Conservation (phyloP, 2,888 invertebrate genomes). For the Dryomyza anilis region DNA sequence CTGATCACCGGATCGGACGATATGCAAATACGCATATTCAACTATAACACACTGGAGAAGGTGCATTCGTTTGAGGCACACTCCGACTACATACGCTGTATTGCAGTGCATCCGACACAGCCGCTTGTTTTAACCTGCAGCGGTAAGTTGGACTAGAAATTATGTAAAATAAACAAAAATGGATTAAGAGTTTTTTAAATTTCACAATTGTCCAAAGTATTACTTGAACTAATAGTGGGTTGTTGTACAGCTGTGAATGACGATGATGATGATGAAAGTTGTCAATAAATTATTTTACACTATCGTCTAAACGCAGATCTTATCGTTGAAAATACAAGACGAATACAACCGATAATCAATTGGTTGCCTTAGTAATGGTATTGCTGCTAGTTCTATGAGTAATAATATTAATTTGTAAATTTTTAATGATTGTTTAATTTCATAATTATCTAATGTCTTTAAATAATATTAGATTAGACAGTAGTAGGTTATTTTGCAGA, state of each 20-base stretch:
- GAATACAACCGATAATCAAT: too few relatives aligned
- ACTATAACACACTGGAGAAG: slow-evolving; percentile 97
- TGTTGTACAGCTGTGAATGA: background rate
- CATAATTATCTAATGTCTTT: too few relatives aligned
- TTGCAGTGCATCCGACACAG: slow-evolving; percentile 96
- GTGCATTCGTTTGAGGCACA: slow-evolving; percentile 97
- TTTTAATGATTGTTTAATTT: too few relatives aligned
- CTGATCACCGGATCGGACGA: slow-evolving; percentile 96
- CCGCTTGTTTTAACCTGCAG: slow-evolving; percentile 96
- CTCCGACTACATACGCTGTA: slow-evolving; percentile 95
- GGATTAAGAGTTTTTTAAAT: background rate
- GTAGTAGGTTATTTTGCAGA: too few relatives aligned
- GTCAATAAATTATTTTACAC: background rate
- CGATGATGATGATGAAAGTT: background rate
- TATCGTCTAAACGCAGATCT: too few relatives aligned
- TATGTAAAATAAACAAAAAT: too few relatives aligned
- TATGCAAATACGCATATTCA: slow-evolving; percentile 94
- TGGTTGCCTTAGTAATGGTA: too few relatives aligned
- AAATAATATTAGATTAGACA: too few relatives aligned
- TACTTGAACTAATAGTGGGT: background rate
- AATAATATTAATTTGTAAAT: too few relatives aligned
- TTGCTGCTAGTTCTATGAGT: too few relatives aligned
- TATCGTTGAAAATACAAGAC: too few relatives aligned
- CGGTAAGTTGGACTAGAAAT: slow-evolving; percentile 69
- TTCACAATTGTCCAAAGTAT: background rate